Evolutionary conservation across 2,797 vertebrate genomes (phyloP).

Genomic region (Botia almorhae): DNA sequence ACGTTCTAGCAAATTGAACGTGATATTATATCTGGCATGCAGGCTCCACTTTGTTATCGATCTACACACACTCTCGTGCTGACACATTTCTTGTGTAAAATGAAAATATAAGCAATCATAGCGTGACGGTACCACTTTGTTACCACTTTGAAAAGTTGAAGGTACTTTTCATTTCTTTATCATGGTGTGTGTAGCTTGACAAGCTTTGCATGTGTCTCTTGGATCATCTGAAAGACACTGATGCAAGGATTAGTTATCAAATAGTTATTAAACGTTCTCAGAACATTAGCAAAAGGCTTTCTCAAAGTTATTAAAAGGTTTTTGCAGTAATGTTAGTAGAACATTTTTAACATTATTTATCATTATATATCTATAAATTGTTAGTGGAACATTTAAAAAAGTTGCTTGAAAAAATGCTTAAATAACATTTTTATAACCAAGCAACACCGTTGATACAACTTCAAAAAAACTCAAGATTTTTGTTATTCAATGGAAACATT

Average conservation of each 20-base stretch:
- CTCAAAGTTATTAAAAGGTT: no score
- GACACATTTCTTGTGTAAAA: slow-evolving; percentile 58
- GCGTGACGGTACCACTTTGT: slow-evolving; percentile 36
- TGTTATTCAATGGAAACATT: no score
- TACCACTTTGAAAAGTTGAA: not conserved
- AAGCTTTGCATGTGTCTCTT: slow-evolving; percentile 1
- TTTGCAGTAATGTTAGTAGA: no score
- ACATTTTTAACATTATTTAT: no score
- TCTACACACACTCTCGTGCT: slow-evolving; percentile 56
- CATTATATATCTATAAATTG: no score
- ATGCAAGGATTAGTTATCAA: not conserved
- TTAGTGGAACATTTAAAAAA: no score
- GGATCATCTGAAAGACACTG: not conserved
- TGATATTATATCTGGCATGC: slow-evolving; percentile 67
- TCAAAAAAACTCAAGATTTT: no score
- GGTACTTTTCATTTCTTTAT: slow-evolving; percentile 19
- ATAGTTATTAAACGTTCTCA: not conserved
- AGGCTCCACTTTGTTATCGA: slow-evolving; percentile 58
- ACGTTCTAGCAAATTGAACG: slow-evolving; percentile 60
- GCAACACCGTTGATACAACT: no score
- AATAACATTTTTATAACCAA: no score
- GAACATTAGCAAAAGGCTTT: no score
- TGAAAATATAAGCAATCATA: slow-evolving; percentile 57
- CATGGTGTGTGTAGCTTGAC: not conserved
- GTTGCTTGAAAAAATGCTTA: no score